These are phyloP conservation scores for Bufo gargarizans DNA, from an alignment of 2,113 vertebrate species.

Conservation along the genomic window DNA sequence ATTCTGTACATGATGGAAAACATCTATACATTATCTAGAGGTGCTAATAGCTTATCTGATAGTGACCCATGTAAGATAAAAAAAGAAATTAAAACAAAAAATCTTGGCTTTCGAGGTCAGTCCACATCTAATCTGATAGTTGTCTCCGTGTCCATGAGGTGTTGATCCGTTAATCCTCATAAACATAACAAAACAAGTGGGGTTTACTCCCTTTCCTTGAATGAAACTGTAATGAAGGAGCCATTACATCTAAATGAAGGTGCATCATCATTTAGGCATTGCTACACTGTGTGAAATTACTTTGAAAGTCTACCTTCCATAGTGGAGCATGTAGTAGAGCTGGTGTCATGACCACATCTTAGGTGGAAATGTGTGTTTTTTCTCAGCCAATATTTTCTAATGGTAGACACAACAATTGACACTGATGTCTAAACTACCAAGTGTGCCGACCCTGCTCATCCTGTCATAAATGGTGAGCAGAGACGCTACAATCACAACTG, in stretches of 20 bases:
- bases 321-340: neutral
- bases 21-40: too few relatives aligned
- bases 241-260: conserved; percentile 38
- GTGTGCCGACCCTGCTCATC: neutral
- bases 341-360: conserved; percentile 24
- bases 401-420: conserved; percentile 3
- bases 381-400: neutral
- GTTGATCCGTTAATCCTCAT: neutral
- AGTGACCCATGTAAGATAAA: too few relatives aligned
- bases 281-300: conserved; percentile 12
- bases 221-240: conserved; percentile 2
- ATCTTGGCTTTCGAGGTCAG: too few relatives aligned
- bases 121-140: too few relatives aligned
- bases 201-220: neutral
- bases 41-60: too few relatives aligned
- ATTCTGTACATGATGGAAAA: too few relatives aligned
- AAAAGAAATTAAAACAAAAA: too few relatives aligned
- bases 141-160: neutral
- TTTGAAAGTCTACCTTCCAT: conserved; percentile 32
- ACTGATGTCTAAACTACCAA: neutral
- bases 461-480: neutral
- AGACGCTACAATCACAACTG: too few relatives aligned
- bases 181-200: conserved; percentile 37
- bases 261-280: conserved; percentile 17
- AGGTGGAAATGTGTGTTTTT: conserved; percentile 22